Percentiles rank a stretch among this genome's conserved stretches.
Evolutionary conservation across 2,113 vertebrate species (phyloP).

Genomic region (Nicator chloris): DNA sequence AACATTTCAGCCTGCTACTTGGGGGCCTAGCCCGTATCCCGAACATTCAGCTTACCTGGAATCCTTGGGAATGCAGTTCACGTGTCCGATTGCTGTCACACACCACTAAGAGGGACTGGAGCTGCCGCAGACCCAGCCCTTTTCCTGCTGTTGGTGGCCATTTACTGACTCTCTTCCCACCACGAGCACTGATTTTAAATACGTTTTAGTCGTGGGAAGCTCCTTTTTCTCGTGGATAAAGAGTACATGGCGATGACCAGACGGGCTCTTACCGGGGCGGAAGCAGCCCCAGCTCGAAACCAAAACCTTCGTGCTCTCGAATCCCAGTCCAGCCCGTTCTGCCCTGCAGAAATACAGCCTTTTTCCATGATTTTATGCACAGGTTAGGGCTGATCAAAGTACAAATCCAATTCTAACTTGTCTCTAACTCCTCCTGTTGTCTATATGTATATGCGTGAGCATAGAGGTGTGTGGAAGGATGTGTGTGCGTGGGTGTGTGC

Average conservation of each 20-base stretch:
- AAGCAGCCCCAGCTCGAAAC: conserved; percentile 60
- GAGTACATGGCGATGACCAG: conserved; percentile 40
- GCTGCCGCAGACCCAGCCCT: conserved; percentile 45
- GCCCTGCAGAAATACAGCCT: conserved; percentile 57
- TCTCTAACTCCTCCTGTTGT: conserved; percentile 82
- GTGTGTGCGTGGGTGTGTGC: conserved; percentile 69
- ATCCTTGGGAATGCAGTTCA: background rate
- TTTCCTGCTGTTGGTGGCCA: conserved; percentile 42
- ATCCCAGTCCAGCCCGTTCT: conserved; percentile 48
- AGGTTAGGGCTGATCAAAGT: conserved; percentile 75
- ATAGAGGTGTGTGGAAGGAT: conserved; percentile 77
- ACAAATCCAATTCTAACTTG: conserved; percentile 81
- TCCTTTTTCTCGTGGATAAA: conserved; percentile 54
- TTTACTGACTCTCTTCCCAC: conserved; percentile 66
- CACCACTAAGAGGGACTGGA: conserved; percentile 56
- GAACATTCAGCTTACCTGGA: background rate
- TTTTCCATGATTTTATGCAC: conserved; percentile 67
- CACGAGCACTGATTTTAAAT: conserved; percentile 74
- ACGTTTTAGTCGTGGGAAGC: conserved; percentile 70
- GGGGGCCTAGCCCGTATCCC: background rate
- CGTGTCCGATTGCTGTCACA: conserved; percentile 20
- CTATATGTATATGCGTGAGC: conserved; percentile 84
- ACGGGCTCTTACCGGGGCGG: conserved; percentile 37
- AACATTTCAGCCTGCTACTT: conserved; percentile 52
- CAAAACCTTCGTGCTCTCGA: conserved; percentile 56